phyloP scores from a whole-genome alignment of 2,797 vertebrate genomes.

The Sebastes itinus region DNA sequence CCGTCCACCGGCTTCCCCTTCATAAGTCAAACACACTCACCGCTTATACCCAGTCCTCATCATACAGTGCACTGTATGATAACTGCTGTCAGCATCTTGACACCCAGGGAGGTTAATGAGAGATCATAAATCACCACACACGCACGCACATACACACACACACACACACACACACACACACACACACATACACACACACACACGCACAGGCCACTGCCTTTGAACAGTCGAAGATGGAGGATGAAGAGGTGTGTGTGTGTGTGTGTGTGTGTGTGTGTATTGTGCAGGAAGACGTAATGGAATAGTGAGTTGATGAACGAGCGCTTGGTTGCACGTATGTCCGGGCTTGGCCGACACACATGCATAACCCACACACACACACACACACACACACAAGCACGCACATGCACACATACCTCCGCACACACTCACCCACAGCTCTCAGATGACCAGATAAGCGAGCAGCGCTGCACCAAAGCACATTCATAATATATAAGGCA shows the following conservation, averaged over 20 bases:
- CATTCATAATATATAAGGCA: constrained; percentile 64
- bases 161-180: constrained; percentile 3
- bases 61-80: background rate
- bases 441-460: constrained; percentile 63
- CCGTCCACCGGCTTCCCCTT: background rate
- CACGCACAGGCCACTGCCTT: background rate
- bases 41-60: background rate
- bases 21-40: background rate
- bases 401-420: background rate
- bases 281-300: background rate
- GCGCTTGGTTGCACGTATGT: background rate
- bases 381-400: background rate
- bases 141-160: background rate
- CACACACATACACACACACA: constrained; percentile 6
- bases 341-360: background rate
- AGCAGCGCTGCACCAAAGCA: constrained; percentile 47
- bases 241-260: background rate
- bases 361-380: background rate
- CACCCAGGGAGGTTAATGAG: constrained; percentile 59
- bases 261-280: background rate
- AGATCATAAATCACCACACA: constrained; percentile 62
- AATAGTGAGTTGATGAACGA: constrained; percentile 5
- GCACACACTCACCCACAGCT: constrained; percentile 28
- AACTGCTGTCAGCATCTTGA: constrained; percentile 25
- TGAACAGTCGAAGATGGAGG: background rate